These are phyloP conservation scores for Turdus rufiventris DNA, from an alignment of 2,113 vertebrate species.

Conservation along the genomic window DNA sequence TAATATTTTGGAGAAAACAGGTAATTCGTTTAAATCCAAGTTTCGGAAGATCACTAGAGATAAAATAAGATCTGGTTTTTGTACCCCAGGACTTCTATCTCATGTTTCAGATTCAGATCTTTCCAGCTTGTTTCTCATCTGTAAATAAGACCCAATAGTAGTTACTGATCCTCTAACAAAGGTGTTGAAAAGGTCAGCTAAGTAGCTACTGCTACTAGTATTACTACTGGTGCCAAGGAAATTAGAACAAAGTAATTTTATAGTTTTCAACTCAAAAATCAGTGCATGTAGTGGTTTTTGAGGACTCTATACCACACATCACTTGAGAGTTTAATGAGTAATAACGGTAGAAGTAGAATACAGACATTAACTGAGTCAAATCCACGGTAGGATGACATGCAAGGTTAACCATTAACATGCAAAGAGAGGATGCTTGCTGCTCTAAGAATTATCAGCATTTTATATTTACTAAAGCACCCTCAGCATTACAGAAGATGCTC, in stretches of 20 bases:
- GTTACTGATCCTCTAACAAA: background rate
- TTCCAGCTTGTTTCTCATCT: background rate
- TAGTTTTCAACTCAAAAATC: background rate
- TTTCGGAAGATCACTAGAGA: background rate
- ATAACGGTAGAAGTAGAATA: background rate
- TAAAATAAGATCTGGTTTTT: background rate
- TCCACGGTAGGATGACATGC: background rate
- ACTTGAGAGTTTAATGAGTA: conserved; percentile 20
- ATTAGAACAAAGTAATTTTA: background rate
- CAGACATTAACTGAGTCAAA: background rate
- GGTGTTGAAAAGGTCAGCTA: background rate
- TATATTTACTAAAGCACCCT: background rate
- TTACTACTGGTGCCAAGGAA: background rate
- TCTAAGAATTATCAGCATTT: background rate
- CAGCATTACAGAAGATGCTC: background rate
- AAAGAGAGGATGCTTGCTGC: background rate
- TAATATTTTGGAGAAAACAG: background rate
- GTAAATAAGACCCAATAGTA: background rate
- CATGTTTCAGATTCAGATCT: background rate
- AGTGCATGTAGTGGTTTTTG: background rate
- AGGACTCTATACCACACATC: background rate
- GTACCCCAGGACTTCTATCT: background rate
- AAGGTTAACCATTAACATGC: background rate
- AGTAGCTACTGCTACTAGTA: background rate
- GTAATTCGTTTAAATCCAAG: background rate